These are phyloP conservation scores for Hippopotamyrus pictus DNA, from an alignment of 2,797 vertebrate genomes.

Conservation along the genomic window DNA sequence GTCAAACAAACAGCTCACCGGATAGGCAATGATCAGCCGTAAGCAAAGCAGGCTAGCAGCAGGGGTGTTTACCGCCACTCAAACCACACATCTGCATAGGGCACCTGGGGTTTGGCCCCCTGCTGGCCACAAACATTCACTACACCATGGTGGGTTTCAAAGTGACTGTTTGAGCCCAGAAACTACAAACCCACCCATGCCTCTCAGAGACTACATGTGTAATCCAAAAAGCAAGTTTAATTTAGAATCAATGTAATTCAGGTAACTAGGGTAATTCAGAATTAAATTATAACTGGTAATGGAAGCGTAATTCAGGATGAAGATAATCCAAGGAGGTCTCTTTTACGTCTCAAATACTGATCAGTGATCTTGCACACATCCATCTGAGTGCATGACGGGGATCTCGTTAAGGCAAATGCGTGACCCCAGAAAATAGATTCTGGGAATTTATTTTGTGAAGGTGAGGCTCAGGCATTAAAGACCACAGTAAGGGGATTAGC, in stretches of 20 bases:
- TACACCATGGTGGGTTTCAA: background rate
- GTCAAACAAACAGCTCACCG: background rate
- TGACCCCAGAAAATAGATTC: background rate
- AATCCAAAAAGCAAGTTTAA: background rate
- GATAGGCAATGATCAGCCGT: background rate
- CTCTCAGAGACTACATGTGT: background rate
- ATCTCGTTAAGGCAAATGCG: background rate
- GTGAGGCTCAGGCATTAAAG: background rate
- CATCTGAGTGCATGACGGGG: background rate
- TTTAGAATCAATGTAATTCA: background rate
- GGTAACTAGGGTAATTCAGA: background rate
- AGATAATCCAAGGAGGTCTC: background rate
- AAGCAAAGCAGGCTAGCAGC: background rate
- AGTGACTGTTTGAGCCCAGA: background rate
- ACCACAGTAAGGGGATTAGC: background rate
- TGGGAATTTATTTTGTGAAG: background rate
- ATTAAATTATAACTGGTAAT: background rate
- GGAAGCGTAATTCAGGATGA: background rate
- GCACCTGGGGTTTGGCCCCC: background rate
- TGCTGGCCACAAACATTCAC: background rate
- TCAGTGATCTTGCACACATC: background rate
- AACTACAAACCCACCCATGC: background rate
- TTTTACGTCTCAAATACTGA: background rate
- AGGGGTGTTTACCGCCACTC: background rate
- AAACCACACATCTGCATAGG: background rate